Conservation (phyloP, 2,113 vertebrate species). For the Saiga tatarica region DNA sequence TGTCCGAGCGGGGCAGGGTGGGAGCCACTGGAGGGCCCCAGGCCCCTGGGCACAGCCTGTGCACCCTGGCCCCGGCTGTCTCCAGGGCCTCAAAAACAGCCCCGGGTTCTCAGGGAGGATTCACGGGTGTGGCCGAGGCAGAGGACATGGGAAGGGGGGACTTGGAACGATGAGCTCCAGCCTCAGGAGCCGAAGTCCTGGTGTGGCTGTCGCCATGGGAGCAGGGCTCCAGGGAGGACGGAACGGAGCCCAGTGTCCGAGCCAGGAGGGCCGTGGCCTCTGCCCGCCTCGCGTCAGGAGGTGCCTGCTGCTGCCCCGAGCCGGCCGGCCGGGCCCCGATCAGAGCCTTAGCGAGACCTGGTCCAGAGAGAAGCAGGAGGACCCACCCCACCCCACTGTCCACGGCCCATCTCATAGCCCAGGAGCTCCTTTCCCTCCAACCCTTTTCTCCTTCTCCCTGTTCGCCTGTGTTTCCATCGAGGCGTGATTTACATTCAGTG, state of each 20-base stretch:
- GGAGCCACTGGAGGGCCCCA: background rate
- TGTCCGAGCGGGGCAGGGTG: fast-evolving
- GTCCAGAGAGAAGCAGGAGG: background rate
- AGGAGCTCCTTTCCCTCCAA: background rate
- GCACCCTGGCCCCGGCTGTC: background rate
- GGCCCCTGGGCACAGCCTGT: background rate
- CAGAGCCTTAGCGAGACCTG: background rate
- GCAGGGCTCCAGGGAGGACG: background rate
- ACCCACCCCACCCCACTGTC: background rate
- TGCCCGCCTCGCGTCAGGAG: background rate
- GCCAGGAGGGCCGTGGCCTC: background rate
- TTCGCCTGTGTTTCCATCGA: background rate
- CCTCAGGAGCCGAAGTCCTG: background rate
- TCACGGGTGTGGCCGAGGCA: background rate
- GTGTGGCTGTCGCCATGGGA: background rate
- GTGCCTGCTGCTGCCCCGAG: background rate
- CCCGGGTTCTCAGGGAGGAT: background rate
- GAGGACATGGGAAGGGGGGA: background rate
- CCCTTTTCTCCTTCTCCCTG: background rate
- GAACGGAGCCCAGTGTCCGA: background rate
- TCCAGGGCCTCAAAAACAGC: slow-evolving; percentile 12
- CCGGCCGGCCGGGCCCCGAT: fast-evolving
- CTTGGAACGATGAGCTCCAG: background rate
- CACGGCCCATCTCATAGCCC: fast-evolving
- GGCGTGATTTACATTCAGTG: no score